Conservation (phyloP, 1,140 invertebrate genomes). For the Penaeus chinensis region DNA sequence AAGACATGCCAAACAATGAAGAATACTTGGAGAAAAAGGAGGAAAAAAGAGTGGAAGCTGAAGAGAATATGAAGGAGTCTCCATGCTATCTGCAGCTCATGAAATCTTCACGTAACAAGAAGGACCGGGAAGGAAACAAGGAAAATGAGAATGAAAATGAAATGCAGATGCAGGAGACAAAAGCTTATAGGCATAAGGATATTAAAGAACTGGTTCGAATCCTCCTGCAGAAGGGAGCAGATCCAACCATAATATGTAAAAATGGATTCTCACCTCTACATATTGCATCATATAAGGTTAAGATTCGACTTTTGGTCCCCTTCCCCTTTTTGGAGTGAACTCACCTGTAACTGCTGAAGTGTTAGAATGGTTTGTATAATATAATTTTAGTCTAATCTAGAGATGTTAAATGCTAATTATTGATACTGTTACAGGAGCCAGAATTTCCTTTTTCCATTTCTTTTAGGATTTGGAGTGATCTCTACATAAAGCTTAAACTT, state of each 20-base stretch:
- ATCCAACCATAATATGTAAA: slow-evolving; percentile 67
- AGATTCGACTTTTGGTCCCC: slow-evolving; percentile 5
- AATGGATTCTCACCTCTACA: slow-evolving; percentile 70
- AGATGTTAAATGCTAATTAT: too few relatives aligned
- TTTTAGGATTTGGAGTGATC: too few relatives aligned
- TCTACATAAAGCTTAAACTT: too few relatives aligned
- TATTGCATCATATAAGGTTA: slow-evolving; percentile 70
- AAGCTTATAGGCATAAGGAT: slow-evolving; percentile 64
- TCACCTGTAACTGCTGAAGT: slow-evolving; percentile 40
- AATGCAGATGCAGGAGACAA: background rate
- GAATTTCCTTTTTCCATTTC: too few relatives aligned
- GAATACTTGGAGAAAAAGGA: slow-evolving; percentile 31
- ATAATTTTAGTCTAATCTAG: too few relatives aligned
- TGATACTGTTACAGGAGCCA: too few relatives aligned
- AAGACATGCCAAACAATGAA: slow-evolving; percentile 17
- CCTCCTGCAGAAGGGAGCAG: slow-evolving; percentile 67
- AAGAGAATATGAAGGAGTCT: background rate
- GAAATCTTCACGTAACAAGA: slow-evolving; percentile 35
- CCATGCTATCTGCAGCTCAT: slow-evolving; percentile 47
- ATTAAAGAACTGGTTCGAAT: slow-evolving; percentile 66
- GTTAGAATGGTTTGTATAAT: slow-evolving; percentile 40
- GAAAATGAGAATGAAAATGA: slow-evolving; percentile 7
- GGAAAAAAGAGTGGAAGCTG: slow-evolving; percentile 28
- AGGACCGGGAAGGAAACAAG: slow-evolving; percentile 17
- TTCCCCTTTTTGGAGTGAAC: slow-evolving; percentile 34